Conservation (phyloP, 2,113 vertebrate genomes). For the Probosciger aterrimus region DNA sequence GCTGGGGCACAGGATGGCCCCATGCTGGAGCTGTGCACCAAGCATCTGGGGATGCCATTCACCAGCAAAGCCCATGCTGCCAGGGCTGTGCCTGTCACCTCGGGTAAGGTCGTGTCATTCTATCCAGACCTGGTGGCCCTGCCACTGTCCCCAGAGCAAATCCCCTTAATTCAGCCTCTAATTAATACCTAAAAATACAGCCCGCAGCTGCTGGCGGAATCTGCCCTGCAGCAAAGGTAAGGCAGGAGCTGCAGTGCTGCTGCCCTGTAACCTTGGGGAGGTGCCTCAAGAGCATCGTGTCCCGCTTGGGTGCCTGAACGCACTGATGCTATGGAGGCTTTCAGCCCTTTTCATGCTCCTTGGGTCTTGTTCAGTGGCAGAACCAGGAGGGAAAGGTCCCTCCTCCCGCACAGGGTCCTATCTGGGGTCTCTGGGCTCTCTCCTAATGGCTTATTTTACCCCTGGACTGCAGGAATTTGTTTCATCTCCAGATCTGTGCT, state of each 20-base stretch:
- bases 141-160: constrained; percentile 37
- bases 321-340: not conserved
- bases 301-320: not conserved
- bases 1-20: too few species aligned
- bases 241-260: not conserved
- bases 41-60: not conserved
- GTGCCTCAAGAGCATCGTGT: not conserved
- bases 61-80: not conserved
- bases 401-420: rapidly evolving
- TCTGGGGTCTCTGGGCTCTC: not conserved
- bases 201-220: constrained; percentile 57
- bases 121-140: constrained; percentile 30
- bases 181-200: constrained; percentile 67
- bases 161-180: constrained; percentile 45
- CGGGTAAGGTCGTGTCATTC: constrained; percentile 44
- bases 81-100: not conserved
- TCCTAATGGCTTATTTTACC: not conserved
- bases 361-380: not conserved
- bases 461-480: not conserved
- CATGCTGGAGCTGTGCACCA: rapidly evolving
- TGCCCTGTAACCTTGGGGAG: not conserved
- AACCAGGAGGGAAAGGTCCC: not conserved
- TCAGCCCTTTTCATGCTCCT: not conserved
- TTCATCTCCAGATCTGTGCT: not conserved
- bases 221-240: constrained; percentile 49